Base-by-base conservation (phyloP, 2,113 vertebrate genomes). In the Orientallactaga bullata region DNA sequence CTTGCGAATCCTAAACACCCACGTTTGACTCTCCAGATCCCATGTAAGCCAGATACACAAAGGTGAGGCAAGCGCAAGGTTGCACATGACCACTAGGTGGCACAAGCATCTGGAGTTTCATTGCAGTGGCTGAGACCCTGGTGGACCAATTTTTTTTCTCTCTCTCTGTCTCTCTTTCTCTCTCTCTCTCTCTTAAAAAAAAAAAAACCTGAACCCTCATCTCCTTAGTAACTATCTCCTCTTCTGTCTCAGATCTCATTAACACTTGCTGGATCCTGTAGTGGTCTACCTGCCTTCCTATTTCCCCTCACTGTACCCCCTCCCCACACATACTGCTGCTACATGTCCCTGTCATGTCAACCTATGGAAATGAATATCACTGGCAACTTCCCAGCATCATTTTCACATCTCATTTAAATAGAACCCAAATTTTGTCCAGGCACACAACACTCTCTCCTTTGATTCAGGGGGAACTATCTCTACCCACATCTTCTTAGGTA, bases 241-340 rank as follows among this genome's bases (percentile, higher is more conserved):
- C 81, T 61, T 73, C 24, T 30, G 18, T 21, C 39, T 11, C 2
- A 35, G 23, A n/a, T 7, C 37, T 68, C 81, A 8, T 11, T 5
- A 3, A 17, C 18, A 60, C n/a, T 74, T 66, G 39, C 20, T 26
- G n/a, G 84, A 63, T 76, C 71, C 95, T 55, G 10, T 3, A 63
- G 61, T 21, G 51, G 28, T 94, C 79, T 89, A 88, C 0, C 0
- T 71, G 21, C 71, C 66, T 77, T 11, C 1, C 0, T 2, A 23
- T 17, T 24, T 11, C 18, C 2, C 47, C 39, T 32, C n/a, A 37
- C 18, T 0, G 0, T 4, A 26, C 17, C 8, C 23, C 12, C 3
- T 18, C 13, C 13, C 0, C 66, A 55, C 37, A 4, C 1, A 69
- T 6, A 7, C 11, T 24, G 17, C 78, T 21, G 63, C 47, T 0